Evolutionary conservation across 2,888 invertebrate genomes (phyloP).

Genomic region (Chymomyza caudatula): DNA sequence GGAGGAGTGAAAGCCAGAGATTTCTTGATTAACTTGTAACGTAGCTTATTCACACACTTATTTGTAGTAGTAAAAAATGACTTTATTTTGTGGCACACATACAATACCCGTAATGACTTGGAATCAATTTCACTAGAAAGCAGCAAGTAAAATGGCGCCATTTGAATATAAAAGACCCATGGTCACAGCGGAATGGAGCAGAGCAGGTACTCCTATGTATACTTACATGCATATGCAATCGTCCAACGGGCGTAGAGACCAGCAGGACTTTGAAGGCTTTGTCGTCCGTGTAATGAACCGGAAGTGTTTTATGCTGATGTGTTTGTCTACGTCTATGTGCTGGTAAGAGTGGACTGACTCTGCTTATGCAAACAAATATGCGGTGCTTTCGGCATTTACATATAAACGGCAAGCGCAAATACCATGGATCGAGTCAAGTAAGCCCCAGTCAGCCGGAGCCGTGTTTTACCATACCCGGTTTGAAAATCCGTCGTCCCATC

Average conservation of each 20-base stretch:
- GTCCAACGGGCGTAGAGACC: not conserved
- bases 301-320: slow-evolving; percentile 58
- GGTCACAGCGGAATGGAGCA: not conserved
- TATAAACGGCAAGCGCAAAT: slow-evolving; percentile 47
- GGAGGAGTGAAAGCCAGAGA: no score
- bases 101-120: no score
- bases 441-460: not conserved
- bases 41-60: no score
- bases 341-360: slow-evolving; percentile 3
- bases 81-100: not conserved
- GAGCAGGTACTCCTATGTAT: not conserved
- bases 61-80: no score
- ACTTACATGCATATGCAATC: slow-evolving; percentile 3
- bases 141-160: slow-evolving; percentile 39
- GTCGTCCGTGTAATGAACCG: slow-evolving; percentile 57
- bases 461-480: not conserved
- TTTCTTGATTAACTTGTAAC: no score
- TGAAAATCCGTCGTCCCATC: not conserved
- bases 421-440: not conserved
- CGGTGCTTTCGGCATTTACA: slow-evolving; percentile 49
- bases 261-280: slow-evolving; percentile 4
- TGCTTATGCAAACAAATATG: slow-evolving; percentile 24
- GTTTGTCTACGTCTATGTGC: slow-evolving; percentile 34
- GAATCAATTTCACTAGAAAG: slow-evolving; percentile 41
- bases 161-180: slow-evolving; percentile 8